Percentiles rank a stretch among this genome's conserved stretches.
phyloP scores from a whole-genome alignment of 37 sponge, comb jelly and placozoan species.

The Diacarnus erythraeanus region DNA sequence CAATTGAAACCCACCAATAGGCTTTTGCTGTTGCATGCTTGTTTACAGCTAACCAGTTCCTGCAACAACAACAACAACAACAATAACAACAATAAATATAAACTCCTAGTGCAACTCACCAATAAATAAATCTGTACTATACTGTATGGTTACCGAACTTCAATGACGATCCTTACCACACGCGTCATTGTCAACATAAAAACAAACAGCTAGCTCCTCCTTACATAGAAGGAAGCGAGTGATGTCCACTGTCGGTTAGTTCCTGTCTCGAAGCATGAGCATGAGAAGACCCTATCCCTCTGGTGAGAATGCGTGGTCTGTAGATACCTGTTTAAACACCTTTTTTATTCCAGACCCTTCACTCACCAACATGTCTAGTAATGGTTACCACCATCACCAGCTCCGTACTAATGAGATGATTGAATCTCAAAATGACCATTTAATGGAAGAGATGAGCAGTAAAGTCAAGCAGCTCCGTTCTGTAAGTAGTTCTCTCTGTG shows the following conservation, averaged over 20 bases:
- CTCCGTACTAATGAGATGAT: conserved; percentile 58
- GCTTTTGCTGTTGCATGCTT: too few species aligned
- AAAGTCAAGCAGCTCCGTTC: conserved; percentile 76
- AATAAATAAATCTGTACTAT: too few species aligned
- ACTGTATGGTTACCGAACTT: too few species aligned
- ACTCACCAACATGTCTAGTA: not conserved
- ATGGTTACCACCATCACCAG: not conserved
- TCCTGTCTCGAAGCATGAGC: not conserved
- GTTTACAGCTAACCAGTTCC: too few species aligned
- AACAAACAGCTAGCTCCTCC: too few species aligned
- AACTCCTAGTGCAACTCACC: too few species aligned
- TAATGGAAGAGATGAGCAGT: conserved; percentile 66
- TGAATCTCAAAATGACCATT: conserved; percentile 71
- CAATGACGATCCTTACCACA: too few species aligned
- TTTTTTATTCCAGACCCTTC: not conserved
- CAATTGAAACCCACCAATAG: conserved; percentile 1
- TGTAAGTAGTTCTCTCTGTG: conserved; percentile 36
- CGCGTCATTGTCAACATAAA: too few species aligned
- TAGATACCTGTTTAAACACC: not conserved
- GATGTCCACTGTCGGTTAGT: not conserved
- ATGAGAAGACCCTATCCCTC: conserved; percentile 22
- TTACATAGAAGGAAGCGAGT: too few species aligned
- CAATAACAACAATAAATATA: too few species aligned
- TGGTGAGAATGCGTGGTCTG: not conserved
- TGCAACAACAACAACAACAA: too few species aligned